A percentile compares a stretch with the other conserved stretches of the same genome.
Conservation (phyloP, 2,888 invertebrate species). For the Serripes groenlandicus region DNA sequence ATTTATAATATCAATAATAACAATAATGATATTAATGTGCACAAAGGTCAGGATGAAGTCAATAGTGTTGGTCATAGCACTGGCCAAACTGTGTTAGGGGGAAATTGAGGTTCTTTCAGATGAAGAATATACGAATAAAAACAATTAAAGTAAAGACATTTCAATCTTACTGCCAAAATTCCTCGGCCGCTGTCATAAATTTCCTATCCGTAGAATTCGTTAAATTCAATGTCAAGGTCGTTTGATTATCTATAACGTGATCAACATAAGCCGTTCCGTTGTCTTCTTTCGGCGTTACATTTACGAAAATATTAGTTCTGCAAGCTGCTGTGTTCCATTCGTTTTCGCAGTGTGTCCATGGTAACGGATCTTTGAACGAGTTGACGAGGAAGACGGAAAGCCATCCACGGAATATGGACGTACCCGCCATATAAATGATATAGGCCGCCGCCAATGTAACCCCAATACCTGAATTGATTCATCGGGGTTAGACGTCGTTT, state of each 20-base stretch:
- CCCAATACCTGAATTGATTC: slow-evolving; percentile 56
- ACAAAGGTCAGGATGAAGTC: neutral
- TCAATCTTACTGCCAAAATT: slow-evolving; percentile 20
- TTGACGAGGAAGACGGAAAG: slow-evolving; percentile 80
- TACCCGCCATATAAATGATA: slow-evolving; percentile 41
- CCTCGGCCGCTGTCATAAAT: slow-evolving; percentile 15
- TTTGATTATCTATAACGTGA: neutral
- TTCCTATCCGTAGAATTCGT: neutral
- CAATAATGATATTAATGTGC: neutral
- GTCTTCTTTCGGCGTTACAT: neutral
- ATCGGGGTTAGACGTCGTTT: no score
- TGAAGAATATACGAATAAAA: neutral
- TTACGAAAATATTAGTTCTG: slow-evolving; percentile 54
- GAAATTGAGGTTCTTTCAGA: neutral
- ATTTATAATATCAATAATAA: neutral
- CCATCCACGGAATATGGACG: slow-evolving; percentile 49
- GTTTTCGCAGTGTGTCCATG: slow-evolving; percentile 86
- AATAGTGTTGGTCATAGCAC: no score
- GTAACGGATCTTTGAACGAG: slow-evolving; percentile 82
- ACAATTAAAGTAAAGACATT: neutral
- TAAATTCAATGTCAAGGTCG: neutral
- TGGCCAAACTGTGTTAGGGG: no score
- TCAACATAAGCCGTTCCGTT: no score
- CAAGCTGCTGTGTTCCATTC: slow-evolving; percentile 85
- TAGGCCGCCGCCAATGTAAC: slow-evolving; percentile 33